Conservation (phyloP, 1,140 invertebrate genomes). For the Pseudoatta argentina region DNA sequence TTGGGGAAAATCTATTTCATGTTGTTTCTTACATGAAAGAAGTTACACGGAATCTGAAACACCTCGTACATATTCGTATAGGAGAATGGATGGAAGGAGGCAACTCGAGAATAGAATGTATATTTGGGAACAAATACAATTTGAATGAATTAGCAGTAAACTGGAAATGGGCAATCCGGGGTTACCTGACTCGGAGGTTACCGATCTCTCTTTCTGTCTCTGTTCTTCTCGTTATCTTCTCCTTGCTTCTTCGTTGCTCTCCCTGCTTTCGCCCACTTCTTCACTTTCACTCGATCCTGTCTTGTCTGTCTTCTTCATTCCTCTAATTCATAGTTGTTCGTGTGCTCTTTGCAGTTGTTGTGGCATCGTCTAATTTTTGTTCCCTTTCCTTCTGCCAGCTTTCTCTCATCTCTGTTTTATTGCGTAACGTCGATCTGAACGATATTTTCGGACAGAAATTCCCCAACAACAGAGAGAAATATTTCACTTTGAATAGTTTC, state of each 20-base stretch:
- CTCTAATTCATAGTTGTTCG: constrained; percentile 15
- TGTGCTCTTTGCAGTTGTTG: neutral
- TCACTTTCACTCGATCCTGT: constrained; percentile 51
- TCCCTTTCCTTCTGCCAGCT: constrained; percentile 10
- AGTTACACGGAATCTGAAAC: neutral
- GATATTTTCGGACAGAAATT: constrained; percentile 76
- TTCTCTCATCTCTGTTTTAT: constrained; percentile 35
- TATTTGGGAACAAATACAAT: constrained; percentile 84
- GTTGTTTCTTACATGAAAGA: constrained; percentile 5
- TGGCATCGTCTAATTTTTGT: constrained; percentile 2
- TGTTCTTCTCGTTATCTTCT: constrained; percentile 40
- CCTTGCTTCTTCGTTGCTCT: constrained; percentile 15
- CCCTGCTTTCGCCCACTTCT: neutral
- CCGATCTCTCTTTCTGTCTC: constrained; percentile 45
- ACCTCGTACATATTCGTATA: neutral
- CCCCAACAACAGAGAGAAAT: constrained; percentile 65
- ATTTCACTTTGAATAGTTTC: constrained; percentile 72
- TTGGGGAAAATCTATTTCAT: neutral
- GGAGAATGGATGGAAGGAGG: constrained; percentile 44
- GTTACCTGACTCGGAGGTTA: constrained; percentile 73
- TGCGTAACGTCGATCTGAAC: constrained; percentile 68
- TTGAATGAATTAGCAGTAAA: constrained; percentile 86
- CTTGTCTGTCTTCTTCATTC: neutral
- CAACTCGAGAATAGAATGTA: constrained; percentile 74
- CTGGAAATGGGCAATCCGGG: constrained; percentile 79